Conservation (phyloP, 2,113 vertebrate species). For the Lagopus leucura region DNA sequence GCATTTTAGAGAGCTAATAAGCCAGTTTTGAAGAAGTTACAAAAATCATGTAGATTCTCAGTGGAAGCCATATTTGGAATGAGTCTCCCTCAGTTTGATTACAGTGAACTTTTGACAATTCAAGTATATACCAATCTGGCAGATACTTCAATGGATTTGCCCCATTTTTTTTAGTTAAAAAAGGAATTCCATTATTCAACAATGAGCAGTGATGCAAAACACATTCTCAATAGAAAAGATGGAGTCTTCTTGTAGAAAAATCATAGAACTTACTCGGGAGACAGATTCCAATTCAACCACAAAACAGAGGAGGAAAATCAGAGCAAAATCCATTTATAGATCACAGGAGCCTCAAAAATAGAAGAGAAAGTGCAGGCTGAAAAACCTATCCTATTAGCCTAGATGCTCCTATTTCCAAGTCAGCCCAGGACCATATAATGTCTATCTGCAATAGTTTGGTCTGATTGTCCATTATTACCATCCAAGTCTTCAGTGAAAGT, state of each 20-base stretch:
- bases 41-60: background rate
- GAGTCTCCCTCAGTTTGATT: background rate
- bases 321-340: background rate
- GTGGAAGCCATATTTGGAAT: background rate
- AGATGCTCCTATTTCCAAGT: background rate
- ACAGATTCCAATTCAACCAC: background rate
- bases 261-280: background rate
- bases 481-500: background rate
- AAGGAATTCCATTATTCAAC: background rate
- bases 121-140: background rate
- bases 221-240: background rate
- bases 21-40: background rate
- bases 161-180: background rate
- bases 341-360: background rate
- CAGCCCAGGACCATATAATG: background rate
- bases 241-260: background rate
- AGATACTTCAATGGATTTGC: background rate
- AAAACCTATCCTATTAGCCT: background rate
- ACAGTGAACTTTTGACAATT: background rate
- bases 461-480: background rate
- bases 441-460: background rate
- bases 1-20: background rate
- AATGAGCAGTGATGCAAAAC: background rate
- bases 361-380: background rate
- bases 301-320: background rate